Percentiles rank a stretch among this genome's conserved stretches.
These are phyloP conservation scores for Zosterops japonicus DNA, from an alignment of 2,113 vertebrate species.

Conservation along the genomic window DNA sequence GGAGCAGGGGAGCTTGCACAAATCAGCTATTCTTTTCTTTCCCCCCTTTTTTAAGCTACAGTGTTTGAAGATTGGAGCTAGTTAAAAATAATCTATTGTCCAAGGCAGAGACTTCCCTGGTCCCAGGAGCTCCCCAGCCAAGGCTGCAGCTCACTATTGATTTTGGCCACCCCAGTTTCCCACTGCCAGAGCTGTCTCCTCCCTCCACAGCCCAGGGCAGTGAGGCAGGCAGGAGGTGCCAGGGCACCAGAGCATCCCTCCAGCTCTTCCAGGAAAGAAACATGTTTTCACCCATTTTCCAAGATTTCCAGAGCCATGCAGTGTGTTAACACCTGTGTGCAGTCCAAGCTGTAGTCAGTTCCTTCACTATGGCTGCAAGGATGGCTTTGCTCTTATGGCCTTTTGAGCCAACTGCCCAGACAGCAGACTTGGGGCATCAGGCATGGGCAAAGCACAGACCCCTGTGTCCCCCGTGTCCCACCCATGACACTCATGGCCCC, in stretches of 20 bases:
- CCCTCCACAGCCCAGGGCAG: background rate
- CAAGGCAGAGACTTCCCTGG: background rate
- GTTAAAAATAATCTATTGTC: constrained; percentile 51
- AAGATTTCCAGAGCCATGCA: background rate
- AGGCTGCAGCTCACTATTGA: background rate
- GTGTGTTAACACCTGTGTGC: background rate
- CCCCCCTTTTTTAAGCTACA: background rate
- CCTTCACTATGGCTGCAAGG: background rate
- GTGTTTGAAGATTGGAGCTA: constrained; percentile 5
- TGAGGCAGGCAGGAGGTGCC: background rate
- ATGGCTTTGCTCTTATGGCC: background rate
- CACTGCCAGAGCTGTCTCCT: background rate
- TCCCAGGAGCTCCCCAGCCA: constrained; percentile 1
- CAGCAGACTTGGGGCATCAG: background rate
- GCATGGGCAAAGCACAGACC: background rate
- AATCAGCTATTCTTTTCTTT: constrained; percentile 19
- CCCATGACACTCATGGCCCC: rapidly evolving
- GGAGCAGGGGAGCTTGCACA: constrained; percentile 25
- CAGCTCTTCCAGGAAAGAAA: background rate
- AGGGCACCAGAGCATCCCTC: background rate
- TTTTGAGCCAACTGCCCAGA: rapidly evolving
- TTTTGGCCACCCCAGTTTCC: background rate
- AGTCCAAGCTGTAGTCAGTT: background rate
- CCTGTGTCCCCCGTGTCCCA: rapidly evolving
- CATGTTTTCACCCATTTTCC: background rate